Conservation (phyloP, 2,888 invertebrate species). For the Argynnis bischoffii region DNA sequence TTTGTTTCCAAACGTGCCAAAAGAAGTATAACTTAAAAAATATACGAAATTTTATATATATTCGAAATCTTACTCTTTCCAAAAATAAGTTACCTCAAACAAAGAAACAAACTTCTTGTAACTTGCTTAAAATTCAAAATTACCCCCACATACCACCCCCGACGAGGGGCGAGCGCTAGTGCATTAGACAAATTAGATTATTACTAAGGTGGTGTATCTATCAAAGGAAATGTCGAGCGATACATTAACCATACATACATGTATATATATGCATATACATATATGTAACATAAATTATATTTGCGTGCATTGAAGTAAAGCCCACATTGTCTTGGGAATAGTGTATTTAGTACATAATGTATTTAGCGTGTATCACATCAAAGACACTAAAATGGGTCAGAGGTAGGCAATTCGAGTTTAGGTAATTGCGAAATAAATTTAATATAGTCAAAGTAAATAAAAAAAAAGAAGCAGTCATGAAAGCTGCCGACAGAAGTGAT, state of each 20-base stretch:
- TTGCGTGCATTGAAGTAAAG: conserved; percentile 8
- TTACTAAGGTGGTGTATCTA: conserved; percentile 35
- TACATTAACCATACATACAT: conserved; percentile 18
- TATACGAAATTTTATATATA: too few species aligned
- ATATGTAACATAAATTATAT: conserved; percentile 14
- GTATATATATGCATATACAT: not conserved
- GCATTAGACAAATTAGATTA: conserved; percentile 65
- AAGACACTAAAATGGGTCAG: too few species aligned
- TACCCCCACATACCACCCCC: conserved; percentile 29
- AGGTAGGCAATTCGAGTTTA: too few species aligned
- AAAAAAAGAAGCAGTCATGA: too few species aligned
- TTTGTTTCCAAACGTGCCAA: too few species aligned
- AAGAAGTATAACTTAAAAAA: too few species aligned
- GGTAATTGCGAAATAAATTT: too few species aligned
- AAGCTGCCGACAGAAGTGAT: too few species aligned
- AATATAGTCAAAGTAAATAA: too few species aligned
- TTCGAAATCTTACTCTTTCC: not conserved
- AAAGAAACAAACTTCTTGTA: not conserved
- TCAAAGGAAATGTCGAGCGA: conserved; percentile 15
- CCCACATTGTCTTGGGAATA: conserved; percentile 1
- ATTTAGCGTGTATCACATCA: not conserved
- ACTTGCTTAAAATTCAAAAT: conserved; percentile 16
- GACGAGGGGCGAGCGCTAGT: conserved; percentile 45
- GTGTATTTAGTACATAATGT: not conserved
- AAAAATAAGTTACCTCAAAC: not conserved